phyloP scores from a whole-genome alignment of 1,140 invertebrate species.

The Hermetia illucens region DNA sequence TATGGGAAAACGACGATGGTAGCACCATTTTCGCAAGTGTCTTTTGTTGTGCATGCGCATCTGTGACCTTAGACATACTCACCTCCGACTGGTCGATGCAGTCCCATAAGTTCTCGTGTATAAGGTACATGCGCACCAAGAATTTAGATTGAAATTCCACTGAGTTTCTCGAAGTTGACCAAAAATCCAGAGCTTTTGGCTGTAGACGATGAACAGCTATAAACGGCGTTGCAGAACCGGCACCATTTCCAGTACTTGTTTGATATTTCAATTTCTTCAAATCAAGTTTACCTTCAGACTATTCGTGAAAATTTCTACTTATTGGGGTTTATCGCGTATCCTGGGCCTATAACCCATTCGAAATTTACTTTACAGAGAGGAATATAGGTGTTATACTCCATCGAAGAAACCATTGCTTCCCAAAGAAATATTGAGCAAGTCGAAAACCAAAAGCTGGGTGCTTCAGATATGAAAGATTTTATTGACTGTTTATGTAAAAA shows the following conservation, averaged over 20 bases:
- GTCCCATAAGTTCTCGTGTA: conserved; percentile 14
- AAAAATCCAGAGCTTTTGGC: conserved; percentile 9
- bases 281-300: too few species aligned
- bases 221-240: background rate
- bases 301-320: background rate
- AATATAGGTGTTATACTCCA: too few species aligned
- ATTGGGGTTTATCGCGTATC: conserved; percentile 3
- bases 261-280: background rate
- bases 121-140: conserved; percentile 15
- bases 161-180: conserved; percentile 8
- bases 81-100: conserved; percentile 9
- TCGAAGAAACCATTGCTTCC: too few species aligned
- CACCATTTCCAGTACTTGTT: background rate
- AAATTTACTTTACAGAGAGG: too few species aligned
- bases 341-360: conserved; percentile 10
- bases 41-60: too few species aligned
- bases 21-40: too few species aligned
- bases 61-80: conserved; percentile 1
- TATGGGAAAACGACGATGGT: too few species aligned
- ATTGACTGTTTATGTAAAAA: too few species aligned
- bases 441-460: too few species aligned
- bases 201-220: background rate
- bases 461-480: too few species aligned
- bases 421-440: too few species aligned
- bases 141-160: conserved; percentile 11